These are phyloP conservation scores for Rhinopomastus cyanomelas DNA, from an alignment of 2,113 vertebrate genomes.

Conservation along the genomic window DNA sequence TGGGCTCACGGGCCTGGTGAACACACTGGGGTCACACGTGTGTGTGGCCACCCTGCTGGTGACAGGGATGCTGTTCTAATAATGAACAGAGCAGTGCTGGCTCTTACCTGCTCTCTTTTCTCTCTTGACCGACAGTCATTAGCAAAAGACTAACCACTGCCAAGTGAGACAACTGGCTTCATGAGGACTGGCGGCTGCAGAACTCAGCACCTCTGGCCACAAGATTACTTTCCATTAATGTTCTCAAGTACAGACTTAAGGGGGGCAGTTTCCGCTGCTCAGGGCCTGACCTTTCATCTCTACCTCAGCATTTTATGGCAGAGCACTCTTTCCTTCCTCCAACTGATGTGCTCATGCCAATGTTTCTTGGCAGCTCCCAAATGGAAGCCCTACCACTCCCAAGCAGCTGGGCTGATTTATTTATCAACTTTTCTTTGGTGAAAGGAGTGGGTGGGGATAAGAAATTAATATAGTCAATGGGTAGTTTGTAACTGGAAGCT, in stretches of 20 bases:
- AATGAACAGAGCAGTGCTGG: background rate
- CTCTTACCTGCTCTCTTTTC: background rate
- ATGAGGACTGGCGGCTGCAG: background rate
- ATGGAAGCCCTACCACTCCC: background rate
- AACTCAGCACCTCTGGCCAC: background rate
- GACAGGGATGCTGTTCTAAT: background rate
- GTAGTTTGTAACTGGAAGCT: background rate
- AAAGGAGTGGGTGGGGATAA: background rate
- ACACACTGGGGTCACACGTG: background rate
- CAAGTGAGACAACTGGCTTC: background rate
- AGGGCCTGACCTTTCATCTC: background rate
- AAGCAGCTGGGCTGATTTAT: background rate
- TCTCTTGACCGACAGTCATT: background rate
- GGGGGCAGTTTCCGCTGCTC: background rate
- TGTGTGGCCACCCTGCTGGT: background rate
- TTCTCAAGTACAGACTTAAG: background rate
- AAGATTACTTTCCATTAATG: background rate
- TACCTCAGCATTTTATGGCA: background rate
- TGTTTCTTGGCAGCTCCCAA: background rate
- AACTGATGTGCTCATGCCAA: fast-evolving
- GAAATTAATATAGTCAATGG: background rate
- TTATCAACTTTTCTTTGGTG: background rate
- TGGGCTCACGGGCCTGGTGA: background rate
- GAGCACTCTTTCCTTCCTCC: background rate
- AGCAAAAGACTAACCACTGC: background rate